Evolutionary conservation across 2,888 invertebrate genomes (phyloP), one percentile per base, ranked within the genome.

Genomic region (Apotomis betuletana): DNA sequence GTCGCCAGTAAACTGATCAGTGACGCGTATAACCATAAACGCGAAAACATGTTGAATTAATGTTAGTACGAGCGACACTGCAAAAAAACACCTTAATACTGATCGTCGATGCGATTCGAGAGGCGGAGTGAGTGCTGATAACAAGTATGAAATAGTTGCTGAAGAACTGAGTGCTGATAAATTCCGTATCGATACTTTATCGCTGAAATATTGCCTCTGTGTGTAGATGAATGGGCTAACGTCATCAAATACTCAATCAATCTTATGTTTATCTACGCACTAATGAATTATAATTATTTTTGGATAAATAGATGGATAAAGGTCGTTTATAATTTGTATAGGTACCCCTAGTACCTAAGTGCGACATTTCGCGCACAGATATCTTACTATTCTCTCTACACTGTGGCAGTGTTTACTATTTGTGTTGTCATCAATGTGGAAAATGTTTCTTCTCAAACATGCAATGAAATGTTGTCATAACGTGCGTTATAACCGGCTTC

Each of bases 1-100:
- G 44, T 68, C 65, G 75, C 54, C 49, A 75, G n/a, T 46, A 70
- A 6, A 74, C 38, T 41, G 70, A 69, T 69, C 69, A 67, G 54
- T 38, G n/a, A 55, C 13, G 67, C 41, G 41, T 57, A 67, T 59
- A 74, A 46, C 51, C 15, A 13, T 44, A 38, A 10, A n/a, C 54
- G 61, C 6, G 59, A 69, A 69, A 73, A 65, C 77, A 79, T 80
- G 74, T 36, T 63, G 59, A 67, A 27, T 9, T 12, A 13, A 51
- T 27, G 5, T 12, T 52, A 27, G 9, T 13, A 58, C 57, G 6
- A 57, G 57, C 41, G 62, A 51, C 51, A 41, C 57, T 62, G 61
- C 13, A 61, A 55, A 61, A 67, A 57, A 55, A 5, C 3, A 12
- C 8, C 52, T 27, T n/a, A 46, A 44, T 44, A 62, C 57, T 67